Conservation (phyloP, 1,140 invertebrate species). For the Dendrolimus punctatus region DNA sequence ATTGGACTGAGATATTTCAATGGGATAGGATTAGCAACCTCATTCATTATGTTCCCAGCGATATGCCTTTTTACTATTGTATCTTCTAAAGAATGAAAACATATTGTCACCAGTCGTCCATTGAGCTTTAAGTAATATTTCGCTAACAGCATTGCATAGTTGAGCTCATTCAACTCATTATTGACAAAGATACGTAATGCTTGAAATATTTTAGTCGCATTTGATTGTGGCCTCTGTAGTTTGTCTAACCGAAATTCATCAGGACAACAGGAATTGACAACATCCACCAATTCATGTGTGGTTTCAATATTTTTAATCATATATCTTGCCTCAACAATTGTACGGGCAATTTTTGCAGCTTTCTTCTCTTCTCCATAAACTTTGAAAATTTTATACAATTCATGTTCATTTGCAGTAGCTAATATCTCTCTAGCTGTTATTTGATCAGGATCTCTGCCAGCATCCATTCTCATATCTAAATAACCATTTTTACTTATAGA, state of each 20-base stretch:
- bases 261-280: slow-evolving; percentile 80
- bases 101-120: slow-evolving; percentile 86
- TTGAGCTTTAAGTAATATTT: slow-evolving; percentile 83
- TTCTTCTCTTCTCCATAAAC: slow-evolving; percentile 93
- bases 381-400: slow-evolving; percentile 88
- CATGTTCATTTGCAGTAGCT: slow-evolving; percentile 82
- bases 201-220: slow-evolving; percentile 95
- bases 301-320: slow-evolving; percentile 85
- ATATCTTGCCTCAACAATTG: slow-evolving; percentile 90
- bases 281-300: slow-evolving; percentile 86
- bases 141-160: slow-evolving; percentile 89
- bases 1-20: slow-evolving; percentile 77
- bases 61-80: slow-evolving; percentile 95
- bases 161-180: slow-evolving; percentile 96
- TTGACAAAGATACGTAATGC: slow-evolving; percentile 97
- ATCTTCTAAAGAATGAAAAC: slow-evolving; percentile 96
- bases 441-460: slow-evolving; percentile 76
- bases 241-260: slow-evolving; percentile 78
- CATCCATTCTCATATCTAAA: slow-evolving; percentile 97
- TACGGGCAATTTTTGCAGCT: slow-evolving; percentile 89
- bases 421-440: slow-evolving; percentile 91
- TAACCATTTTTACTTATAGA: slow-evolving; percentile 87
- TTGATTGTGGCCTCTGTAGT: slow-evolving; percentile 82
- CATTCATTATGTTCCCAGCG: slow-evolving; percentile 80
- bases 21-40: slow-evolving; percentile 76